Conservation (phyloP, 1,140 invertebrate genomes). For the Aphis craccivora region DNA sequence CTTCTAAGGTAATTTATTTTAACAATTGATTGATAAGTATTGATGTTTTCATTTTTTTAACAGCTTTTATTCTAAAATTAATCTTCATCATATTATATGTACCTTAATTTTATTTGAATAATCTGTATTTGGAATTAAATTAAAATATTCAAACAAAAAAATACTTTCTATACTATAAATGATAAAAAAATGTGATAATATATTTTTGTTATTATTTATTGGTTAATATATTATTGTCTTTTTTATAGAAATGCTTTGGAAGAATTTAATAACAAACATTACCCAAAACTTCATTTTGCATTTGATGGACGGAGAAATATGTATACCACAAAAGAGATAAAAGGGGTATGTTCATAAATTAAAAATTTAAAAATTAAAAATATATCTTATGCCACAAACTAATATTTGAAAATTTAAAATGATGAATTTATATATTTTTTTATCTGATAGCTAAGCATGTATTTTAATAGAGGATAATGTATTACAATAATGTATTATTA, state of each 20-base stretch:
- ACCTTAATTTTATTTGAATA: background rate
- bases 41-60: background rate
- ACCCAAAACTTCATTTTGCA: constrained; percentile 66
- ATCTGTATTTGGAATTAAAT: background rate
- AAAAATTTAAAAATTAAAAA: background rate
- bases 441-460: background rate
- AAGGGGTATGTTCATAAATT: constrained; percentile 59
- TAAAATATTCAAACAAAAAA: background rate
- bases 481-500: too few relatives aligned
- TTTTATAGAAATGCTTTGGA: constrained; percentile 62
- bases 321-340: constrained; percentile 65
- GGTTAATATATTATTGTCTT: constrained; percentile 12
- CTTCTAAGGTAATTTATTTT: constrained; percentile 63
- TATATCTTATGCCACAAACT: background rate
- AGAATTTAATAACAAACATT: constrained; percentile 62
- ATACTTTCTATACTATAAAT: too few relatives aligned
- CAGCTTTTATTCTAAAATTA: background rate
- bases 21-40: constrained; percentile 11
- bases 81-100: background rate
- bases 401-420: background rate
- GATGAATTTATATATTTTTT: background rate
- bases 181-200: too few relatives aligned
- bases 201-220: background rate
- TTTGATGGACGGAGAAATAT: constrained; percentile 78
- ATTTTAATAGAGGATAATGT: too few relatives aligned